Percentiles rank a stretch among this genome's conserved stretches.
Evolutionary conservation across 2,888 invertebrate genomes (phyloP).

Genomic region (Drosophila multiciliata): DNA sequence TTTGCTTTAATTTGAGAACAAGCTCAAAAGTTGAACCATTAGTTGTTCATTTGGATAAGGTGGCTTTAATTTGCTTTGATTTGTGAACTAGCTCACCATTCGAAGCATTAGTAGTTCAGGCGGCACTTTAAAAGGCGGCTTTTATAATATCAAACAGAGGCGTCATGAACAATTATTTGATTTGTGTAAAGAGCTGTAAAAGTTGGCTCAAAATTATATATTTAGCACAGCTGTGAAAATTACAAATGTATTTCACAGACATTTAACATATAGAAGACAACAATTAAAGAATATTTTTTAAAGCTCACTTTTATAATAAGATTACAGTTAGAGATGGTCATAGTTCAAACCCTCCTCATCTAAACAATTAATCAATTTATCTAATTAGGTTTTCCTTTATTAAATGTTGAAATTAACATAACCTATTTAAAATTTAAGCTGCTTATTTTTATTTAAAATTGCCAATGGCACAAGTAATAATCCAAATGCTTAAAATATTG

Average conservation of each 20-base stretch:
- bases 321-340: neutral
- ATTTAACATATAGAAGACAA: neutral
- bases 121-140: conserved; percentile 17
- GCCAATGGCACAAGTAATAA: neutral
- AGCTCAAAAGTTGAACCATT: neutral
- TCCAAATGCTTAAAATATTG: neutral
- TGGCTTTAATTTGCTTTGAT: neutral
- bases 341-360: neutral
- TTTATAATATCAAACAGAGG: conserved; percentile 4
- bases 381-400: neutral
- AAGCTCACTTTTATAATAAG: neutral
- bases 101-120: conserved; percentile 7
- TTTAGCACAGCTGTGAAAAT: neutral
- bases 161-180: neutral
- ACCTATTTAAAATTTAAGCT: neutral
- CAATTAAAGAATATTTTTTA: neutral
- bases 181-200: conserved; percentile 1
- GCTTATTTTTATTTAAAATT: neutral
- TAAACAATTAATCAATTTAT: too few species aligned
- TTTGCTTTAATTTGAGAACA: conserved; percentile 7
- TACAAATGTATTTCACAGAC: neutral
- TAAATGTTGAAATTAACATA: neutral
- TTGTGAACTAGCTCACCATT: conserved; percentile 3
- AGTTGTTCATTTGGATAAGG: neutral
- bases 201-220: neutral